Evolutionary conservation across 2,888 invertebrate genomes (phyloP).

Genomic region (Drosophila buzzatii): DNA sequence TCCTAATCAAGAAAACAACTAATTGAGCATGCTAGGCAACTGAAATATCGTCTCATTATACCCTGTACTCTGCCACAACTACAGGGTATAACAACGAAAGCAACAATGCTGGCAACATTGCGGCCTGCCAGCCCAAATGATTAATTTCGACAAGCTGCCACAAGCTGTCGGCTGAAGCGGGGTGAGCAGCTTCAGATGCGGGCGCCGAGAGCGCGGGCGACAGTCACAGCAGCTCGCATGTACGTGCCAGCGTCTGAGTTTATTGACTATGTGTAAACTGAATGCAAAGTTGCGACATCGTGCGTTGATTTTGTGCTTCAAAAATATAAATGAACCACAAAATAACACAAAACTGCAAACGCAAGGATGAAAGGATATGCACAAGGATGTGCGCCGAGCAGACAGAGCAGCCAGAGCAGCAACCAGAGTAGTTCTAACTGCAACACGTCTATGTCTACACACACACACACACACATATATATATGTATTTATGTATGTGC

Average conservation of each 20-base stretch:
- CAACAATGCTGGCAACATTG: slow-evolving; percentile 25
- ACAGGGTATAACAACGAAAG: slow-evolving; percentile 15
- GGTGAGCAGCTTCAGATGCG: background rate
- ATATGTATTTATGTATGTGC: background rate
- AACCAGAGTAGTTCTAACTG: background rate
- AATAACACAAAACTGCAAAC: slow-evolving; percentile 50
- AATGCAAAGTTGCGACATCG: slow-evolving; percentile 67
- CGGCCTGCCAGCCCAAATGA: slow-evolving; percentile 73
- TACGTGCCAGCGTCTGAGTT: slow-evolving; percentile 60
- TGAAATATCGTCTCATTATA: background rate
- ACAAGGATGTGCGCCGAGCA: slow-evolving; percentile 7
- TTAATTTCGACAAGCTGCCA: slow-evolving; percentile 79
- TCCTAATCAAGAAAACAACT: background rate
- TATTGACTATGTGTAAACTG: slow-evolving; percentile 65
- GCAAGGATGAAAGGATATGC: slow-evolving; percentile 24
- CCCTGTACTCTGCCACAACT: background rate
- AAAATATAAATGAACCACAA: slow-evolving; percentile 68
- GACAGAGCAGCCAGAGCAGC: background rate
- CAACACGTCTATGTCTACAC: slow-evolving; percentile 9
- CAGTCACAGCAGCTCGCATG: slow-evolving; percentile 38
- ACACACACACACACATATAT: too few species aligned
- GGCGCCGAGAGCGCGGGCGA: background rate
- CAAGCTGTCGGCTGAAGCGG: slow-evolving; percentile 52
- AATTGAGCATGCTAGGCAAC: fast-evolving
- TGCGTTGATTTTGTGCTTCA: slow-evolving; percentile 71